Percentiles rank a stretch among this genome's conserved stretches.
phyloP scores from a whole-genome alignment of 2,797 vertebrate species.

The Chloroceryle inda region DNA sequence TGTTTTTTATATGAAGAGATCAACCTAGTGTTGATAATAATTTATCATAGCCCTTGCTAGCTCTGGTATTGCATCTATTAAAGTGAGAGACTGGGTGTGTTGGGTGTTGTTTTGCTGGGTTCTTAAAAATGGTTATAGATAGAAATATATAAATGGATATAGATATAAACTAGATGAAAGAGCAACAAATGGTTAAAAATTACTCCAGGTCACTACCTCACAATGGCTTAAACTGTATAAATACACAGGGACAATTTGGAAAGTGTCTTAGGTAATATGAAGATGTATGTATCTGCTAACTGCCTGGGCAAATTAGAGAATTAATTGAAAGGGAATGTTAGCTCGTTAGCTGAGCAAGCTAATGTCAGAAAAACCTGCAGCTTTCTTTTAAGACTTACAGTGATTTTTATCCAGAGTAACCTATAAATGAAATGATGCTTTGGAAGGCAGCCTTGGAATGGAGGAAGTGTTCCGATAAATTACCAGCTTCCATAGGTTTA shows the following conservation, averaged over 20 bases:
- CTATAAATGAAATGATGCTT: neutral
- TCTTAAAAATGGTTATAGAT: neutral
- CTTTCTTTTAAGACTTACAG: slow-evolving; percentile 8
- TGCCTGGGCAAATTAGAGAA: slow-evolving; percentile 49
- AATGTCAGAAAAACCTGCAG: neutral
- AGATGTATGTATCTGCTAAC: slow-evolving; percentile 27
- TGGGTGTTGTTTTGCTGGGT: neutral
- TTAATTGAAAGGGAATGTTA: slow-evolving; percentile 57
- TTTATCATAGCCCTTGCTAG: neutral
- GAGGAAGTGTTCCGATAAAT: neutral
- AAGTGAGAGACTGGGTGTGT: neutral
- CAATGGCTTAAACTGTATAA: neutral
- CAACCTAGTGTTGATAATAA: neutral
- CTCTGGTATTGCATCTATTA: neutral
- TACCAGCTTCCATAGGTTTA: neutral
- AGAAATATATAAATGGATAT: too few relatives aligned
- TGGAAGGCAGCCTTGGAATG: neutral
- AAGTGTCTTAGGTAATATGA: slow-evolving; percentile 13
- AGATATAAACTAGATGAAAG: neutral
- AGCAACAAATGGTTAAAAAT: slow-evolving; percentile 18
- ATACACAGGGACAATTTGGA: slow-evolving; percentile 26
- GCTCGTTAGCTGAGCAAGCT: slow-evolving; percentile 25
- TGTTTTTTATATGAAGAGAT: neutral
- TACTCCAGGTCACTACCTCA: neutral
- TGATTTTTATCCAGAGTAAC: neutral